Conservation (phyloP, 2,888 invertebrate genomes). For the Orthosia cruda region DNA sequence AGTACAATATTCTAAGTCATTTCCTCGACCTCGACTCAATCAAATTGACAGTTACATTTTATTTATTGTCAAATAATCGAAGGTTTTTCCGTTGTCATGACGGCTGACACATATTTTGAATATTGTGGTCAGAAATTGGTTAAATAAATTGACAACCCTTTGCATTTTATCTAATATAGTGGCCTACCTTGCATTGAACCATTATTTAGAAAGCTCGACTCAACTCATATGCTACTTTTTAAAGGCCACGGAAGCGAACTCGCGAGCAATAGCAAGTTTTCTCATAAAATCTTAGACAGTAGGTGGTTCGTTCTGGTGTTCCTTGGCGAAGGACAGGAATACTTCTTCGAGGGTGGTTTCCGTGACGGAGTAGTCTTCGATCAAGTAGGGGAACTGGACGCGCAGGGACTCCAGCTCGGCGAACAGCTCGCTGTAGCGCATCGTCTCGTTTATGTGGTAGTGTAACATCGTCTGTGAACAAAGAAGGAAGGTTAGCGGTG, state of each 20-base stretch:
- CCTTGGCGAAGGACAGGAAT: slow-evolving; percentile 90
- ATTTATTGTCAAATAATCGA: no score
- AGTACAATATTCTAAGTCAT: no score
- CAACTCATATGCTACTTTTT: no score
- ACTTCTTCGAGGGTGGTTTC: slow-evolving; percentile 96
- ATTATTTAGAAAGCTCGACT: no score
- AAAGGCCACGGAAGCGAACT: not conserved
- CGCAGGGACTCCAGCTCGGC: slow-evolving; percentile 91
- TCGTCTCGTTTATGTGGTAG: slow-evolving; percentile 93
- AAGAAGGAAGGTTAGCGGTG: not conserved
- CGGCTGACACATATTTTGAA: no score
- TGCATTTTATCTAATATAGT: no score
- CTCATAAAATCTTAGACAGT: not conserved
- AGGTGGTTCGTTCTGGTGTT: slow-evolving; percentile 14
- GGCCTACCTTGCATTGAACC: no score
- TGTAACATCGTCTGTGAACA: slow-evolving; percentile 92
- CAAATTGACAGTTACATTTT: no score
- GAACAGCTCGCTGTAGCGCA: slow-evolving; percentile 93
- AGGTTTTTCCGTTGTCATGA: no score
- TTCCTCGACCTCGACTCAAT: no score
- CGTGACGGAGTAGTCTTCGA: slow-evolving; percentile 95
- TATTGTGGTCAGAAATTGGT: no score
- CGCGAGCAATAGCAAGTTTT: not conserved
- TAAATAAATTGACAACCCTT: no score
- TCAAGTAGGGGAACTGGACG: slow-evolving; percentile 79